Conservation (phyloP, 2,888 invertebrate species). For the Patella caerulea region DNA sequence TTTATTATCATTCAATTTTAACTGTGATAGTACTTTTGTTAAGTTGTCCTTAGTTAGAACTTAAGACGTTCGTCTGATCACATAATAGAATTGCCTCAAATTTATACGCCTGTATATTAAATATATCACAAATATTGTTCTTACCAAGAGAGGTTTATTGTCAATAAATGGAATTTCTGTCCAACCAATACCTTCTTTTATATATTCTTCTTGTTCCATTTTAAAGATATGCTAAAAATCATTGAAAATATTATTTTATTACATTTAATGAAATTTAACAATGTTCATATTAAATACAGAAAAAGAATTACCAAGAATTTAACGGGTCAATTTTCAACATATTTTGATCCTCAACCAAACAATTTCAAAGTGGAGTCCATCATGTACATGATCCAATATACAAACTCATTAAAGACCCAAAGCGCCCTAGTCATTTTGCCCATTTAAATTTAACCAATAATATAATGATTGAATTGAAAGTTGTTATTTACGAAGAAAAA, state of each 20-base stretch:
- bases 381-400: too few relatives aligned
- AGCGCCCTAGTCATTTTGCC: too few relatives aligned
- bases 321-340: background rate
- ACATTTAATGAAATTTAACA: background rate
- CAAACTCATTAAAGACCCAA: too few relatives aligned
- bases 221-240: slow-evolving; percentile 67
- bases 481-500: too few relatives aligned
- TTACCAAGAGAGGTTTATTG: slow-evolving; percentile 67
- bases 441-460: too few relatives aligned
- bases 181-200: slow-evolving; percentile 67
- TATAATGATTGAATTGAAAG: too few relatives aligned
- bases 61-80: background rate
- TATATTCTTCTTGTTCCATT: slow-evolving; percentile 69
- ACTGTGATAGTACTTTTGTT: background rate
- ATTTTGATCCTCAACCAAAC: too few relatives aligned
- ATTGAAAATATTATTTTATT: background rate
- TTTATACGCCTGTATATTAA: background rate
- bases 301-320: background rate
- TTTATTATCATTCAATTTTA: too few relatives aligned
- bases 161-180: slow-evolving; percentile 68
- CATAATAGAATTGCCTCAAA: background rate
- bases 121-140: background rate
- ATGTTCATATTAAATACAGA: background rate
- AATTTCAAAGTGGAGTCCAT: too few relatives aligned
- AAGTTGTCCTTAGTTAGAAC: background rate